These are phyloP conservation scores for Orycteropus afer DNA, from an alignment of 2,113 vertebrate genomes.

Conservation along the genomic window DNA sequence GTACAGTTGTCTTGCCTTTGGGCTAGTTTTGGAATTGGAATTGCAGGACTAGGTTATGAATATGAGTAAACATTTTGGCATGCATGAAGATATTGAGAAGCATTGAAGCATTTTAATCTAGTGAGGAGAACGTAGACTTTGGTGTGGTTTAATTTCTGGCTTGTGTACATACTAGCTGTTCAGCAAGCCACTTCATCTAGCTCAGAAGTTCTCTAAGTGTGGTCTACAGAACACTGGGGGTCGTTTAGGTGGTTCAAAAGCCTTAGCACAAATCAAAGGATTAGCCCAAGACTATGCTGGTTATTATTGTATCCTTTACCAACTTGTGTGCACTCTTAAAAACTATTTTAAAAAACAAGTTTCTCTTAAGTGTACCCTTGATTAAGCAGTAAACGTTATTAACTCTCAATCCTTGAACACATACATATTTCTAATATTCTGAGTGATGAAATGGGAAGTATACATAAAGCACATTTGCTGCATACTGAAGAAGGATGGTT, in stretches of 20 bases:
- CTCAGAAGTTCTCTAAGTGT: neutral
- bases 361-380: neutral
- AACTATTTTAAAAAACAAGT: neutral
- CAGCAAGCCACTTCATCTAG: neutral
- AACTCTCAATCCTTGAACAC: neutral
- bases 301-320: neutral
- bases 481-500: neutral
- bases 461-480: neutral
- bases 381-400: neutral
- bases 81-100: neutral
- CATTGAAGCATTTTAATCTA: neutral
- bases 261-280: neutral
- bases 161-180: neutral
- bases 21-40: slow-evolving; percentile 13
- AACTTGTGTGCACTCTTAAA: neutral
- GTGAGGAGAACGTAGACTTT: neutral
- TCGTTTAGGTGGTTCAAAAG: neutral
- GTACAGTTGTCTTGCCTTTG: slow-evolving; percentile 4
- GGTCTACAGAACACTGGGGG: neutral
- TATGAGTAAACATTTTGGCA: neutral
- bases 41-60: neutral
- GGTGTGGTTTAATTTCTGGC: neutral
- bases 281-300: neutral
- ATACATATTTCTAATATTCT: neutral
- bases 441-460: neutral